Percentiles rank a stretch among this genome's conserved stretches.
Conservation (phyloP, 2,888 invertebrate genomes). For the Stenotaenia linearis region DNA sequence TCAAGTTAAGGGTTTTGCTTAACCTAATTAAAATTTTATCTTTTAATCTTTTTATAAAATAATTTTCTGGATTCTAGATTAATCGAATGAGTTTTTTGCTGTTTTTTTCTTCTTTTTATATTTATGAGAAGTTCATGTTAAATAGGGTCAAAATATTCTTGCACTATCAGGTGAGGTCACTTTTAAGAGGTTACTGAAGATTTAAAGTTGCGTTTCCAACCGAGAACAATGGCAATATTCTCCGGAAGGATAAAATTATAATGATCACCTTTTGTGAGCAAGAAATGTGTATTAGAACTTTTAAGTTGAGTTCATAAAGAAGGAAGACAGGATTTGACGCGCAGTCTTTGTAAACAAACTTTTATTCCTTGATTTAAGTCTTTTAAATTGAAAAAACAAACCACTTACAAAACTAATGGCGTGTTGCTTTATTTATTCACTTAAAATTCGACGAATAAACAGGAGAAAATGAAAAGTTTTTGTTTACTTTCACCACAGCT, state of each 20-base stretch:
- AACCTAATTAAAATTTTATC: neutral
- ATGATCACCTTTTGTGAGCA: neutral
- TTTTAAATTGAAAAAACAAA: no score
- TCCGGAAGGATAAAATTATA: neutral
- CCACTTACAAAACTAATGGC: no score
- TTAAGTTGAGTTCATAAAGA: neutral
- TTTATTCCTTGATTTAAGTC: no score
- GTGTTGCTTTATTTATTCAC: no score
- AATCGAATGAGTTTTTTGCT: neutral
- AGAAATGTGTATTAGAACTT: neutral
- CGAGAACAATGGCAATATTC: neutral
- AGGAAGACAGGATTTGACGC: no score
- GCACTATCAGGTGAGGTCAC: neutral
- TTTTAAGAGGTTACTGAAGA: conserved; percentile 9
- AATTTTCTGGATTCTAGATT: neutral
- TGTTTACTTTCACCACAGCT: no score
- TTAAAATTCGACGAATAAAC: no score
- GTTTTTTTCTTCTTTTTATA: neutral
- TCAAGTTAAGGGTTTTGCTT: neutral
- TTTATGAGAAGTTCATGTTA: conserved; percentile 9
- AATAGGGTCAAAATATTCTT: neutral
- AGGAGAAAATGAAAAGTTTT: no score
- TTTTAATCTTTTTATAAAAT: neutral
- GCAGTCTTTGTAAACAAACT: no score
- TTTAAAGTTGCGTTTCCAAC: neutral